Evolutionary conservation across 2,888 invertebrate genomes (phyloP).

Genomic region (Oxycera nigricornis): DNA sequence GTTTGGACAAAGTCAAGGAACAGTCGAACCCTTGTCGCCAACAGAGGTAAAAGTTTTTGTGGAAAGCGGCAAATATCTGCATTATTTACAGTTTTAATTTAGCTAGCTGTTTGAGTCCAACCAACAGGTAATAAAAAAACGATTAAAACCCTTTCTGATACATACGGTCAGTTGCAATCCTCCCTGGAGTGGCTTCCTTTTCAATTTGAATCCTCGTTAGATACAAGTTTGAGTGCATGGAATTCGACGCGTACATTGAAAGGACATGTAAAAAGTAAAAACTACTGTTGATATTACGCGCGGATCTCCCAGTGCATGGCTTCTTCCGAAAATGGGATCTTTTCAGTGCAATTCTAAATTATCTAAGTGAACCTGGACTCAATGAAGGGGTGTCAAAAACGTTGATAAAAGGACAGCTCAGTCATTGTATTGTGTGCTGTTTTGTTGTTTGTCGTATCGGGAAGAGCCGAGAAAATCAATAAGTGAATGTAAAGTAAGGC

Average conservation of each 20-base stretch:
- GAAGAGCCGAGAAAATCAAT: slow-evolving; percentile 38
- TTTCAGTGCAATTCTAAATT: neutral
- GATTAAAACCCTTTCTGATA: neutral
- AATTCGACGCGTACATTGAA: neutral
- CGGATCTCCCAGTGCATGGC: neutral
- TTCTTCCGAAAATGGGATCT: too few relatives aligned
- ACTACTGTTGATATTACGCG: neutral
- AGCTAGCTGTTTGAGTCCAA: neutral
- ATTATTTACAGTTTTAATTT: neutral
- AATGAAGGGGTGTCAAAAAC: slow-evolving; percentile 2
- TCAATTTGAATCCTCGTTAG: neutral
- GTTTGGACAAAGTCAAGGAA: slow-evolving; percentile 27
- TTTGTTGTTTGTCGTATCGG: slow-evolving; percentile 13
- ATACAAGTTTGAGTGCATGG: neutral
- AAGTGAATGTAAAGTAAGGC: slow-evolving; percentile 18
- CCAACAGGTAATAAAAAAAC: slow-evolving; percentile 25
- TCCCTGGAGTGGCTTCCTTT: neutral
- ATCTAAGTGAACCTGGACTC: neutral
- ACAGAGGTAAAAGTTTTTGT: slow-evolving; percentile 26
- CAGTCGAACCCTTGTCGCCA: slow-evolving; percentile 28
- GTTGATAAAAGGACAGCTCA: neutral
- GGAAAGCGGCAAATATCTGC: neutral
- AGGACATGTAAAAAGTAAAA: neutral
- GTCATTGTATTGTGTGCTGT: slow-evolving; percentile 13
- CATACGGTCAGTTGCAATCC: slow-evolving; percentile 7